phyloP scores from a whole-genome alignment of 2,113 vertebrate genomes.

The Dendrocopos noguchii region DNA sequence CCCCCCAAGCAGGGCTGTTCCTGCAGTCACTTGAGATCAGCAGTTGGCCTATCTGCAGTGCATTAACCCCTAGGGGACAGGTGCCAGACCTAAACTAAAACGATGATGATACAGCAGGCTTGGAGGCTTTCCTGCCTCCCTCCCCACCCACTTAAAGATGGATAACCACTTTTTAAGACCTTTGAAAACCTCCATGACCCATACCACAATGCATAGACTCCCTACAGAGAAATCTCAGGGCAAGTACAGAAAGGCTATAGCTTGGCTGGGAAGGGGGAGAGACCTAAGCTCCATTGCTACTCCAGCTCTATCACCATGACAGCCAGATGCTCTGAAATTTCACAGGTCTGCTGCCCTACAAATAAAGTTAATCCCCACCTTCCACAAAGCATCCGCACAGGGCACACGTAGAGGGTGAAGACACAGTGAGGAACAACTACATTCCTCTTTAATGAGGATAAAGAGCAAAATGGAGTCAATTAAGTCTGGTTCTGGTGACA shows the following conservation, averaged over 20 bases:
- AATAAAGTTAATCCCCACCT: not conserved
- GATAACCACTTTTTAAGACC: not conserved
- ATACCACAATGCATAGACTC: not conserved
- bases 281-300: not conserved
- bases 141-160: not conserved
- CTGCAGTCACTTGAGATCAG: not conserved
- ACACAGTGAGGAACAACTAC: not conserved
- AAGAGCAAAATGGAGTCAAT: conserved; percentile 11
- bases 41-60: no score
- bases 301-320: not conserved
- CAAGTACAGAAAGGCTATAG: fast-evolving
- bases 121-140: not conserved
- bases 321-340: not conserved
- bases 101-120: no score
- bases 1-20: not conserved
- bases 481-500: not conserved
- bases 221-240: not conserved
- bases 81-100: not conserved
- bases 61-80: not conserved
- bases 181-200: not conserved
- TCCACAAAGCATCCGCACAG: not conserved
- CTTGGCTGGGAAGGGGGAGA: not conserved
- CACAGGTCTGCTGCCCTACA: not conserved
- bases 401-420: not conserved
- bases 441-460: not conserved